A percentile compares a stretch with the other conserved stretches of the same genome.
Conservation (phyloP, 2,888 invertebrate species). For the Microdon myrmicae region DNA sequence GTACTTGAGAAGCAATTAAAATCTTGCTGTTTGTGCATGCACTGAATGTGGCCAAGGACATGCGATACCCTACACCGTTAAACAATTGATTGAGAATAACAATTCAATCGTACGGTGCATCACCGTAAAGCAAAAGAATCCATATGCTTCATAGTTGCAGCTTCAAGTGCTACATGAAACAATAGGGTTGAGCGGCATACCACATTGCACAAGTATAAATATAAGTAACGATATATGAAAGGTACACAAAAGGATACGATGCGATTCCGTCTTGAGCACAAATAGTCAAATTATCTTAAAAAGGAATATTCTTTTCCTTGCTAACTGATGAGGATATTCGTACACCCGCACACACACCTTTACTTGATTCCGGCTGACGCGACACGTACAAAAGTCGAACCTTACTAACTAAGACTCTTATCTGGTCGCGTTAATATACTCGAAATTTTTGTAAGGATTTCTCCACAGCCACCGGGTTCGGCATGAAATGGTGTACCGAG, state of each 20-base stretch:
- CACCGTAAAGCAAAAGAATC: slow-evolving; percentile 10
- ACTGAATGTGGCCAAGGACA: slow-evolving; percentile 42
- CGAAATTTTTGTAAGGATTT: slow-evolving; percentile 20
- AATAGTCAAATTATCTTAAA: too few relatives aligned
- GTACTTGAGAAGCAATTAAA: slow-evolving; percentile 35
- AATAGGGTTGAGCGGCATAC: too few relatives aligned
- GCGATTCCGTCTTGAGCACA: too few relatives aligned
- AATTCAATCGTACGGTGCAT: slow-evolving; percentile 30
- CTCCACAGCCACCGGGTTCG: slow-evolving; percentile 38
- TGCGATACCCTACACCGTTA: slow-evolving; percentile 36
- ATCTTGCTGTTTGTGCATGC: slow-evolving; percentile 11
- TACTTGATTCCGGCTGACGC: slow-evolving; percentile 29
- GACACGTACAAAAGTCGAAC: slow-evolving; percentile 35
- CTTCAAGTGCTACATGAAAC: too few relatives aligned
- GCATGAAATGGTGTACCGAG: slow-evolving; percentile 39
- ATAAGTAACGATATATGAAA: background rate
- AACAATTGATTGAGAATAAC: slow-evolving; percentile 42
- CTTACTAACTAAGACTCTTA: slow-evolving; percentile 39
- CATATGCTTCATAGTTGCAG: too few relatives aligned
- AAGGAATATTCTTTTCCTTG: slow-evolving; percentile 15
- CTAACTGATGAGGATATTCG: background rate
- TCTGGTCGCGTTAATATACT: background rate
- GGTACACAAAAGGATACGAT: too few relatives aligned
- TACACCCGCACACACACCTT: slow-evolving; percentile 29
- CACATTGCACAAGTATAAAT: slow-evolving; percentile 2